These are phyloP conservation scores for Agrilus mali DNA, from an alignment of 2,888 invertebrate genomes.

Conservation along the genomic window DNA sequence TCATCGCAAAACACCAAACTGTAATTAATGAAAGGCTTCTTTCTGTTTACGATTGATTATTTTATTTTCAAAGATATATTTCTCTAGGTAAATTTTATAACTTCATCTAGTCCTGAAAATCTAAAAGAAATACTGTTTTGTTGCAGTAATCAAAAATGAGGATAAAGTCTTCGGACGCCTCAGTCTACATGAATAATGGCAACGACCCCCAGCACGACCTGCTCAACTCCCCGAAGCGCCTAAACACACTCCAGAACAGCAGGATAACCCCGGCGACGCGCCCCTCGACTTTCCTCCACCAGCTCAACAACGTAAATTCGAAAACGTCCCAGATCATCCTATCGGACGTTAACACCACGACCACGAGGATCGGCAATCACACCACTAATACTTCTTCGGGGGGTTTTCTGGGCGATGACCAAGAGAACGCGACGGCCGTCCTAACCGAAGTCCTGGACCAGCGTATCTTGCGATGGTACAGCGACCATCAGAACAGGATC, in stretches of 20 bases:
- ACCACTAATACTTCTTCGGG: no score
- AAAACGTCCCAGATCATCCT: no score
- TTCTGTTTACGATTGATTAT: no score
- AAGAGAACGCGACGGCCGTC: conserved; percentile 17
- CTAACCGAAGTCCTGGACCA: conserved; percentile 24
- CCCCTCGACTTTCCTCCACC: conserved; percentile 14
- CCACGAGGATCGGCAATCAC: conserved; percentile 9
- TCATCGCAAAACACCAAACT: no score
- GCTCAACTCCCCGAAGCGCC: conserved; percentile 31
- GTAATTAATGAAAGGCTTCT: no score
- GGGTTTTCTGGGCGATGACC: conserved; percentile 1
- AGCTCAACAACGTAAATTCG: conserved; percentile 11
- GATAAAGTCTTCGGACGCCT: conserved; percentile 32
- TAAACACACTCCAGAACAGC: conserved; percentile 32
- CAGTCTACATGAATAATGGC: conserved; percentile 31
- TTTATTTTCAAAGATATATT: no score
- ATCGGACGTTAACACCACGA: conserved; percentile 6
- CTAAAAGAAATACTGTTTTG: conserved; percentile 4
- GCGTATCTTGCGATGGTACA: conserved; percentile 25
- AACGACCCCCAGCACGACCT: conserved; percentile 21
- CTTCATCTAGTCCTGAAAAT: no score
- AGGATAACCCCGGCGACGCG: conserved; percentile 20
- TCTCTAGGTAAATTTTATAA: no score
- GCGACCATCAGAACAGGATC: conserved; percentile 22
- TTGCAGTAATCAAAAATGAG: conserved; percentile 32